Percentiles rank a stretch among this genome's conserved stretches.
Conservation (phyloP, 2,888 invertebrate species). For the Sussaba pulchella region DNA sequence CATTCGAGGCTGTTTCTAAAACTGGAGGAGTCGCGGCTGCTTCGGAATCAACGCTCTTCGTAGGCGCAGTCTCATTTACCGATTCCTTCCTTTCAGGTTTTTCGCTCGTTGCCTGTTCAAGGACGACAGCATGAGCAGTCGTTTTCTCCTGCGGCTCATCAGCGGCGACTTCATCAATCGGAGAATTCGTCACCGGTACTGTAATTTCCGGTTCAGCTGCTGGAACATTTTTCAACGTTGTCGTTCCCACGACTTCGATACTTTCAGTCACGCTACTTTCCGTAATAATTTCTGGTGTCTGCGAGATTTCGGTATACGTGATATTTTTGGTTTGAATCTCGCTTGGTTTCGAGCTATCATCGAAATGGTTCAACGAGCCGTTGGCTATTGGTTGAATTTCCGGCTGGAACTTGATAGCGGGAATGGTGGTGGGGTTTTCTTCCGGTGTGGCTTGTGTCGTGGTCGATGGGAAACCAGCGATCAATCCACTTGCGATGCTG, state of each 20-base stretch:
- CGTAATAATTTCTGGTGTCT: not conserved
- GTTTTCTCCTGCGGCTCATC: constrained; percentile 13
- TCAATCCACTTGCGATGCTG: constrained; percentile 76
- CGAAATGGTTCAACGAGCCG: constrained; percentile 12
- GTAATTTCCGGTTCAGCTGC: constrained; percentile 3
- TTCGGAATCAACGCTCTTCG: constrained; percentile 13
- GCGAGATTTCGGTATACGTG: not conserved
- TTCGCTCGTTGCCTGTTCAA: constrained; percentile 2
- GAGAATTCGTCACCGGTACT: not conserved
- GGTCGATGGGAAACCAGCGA: constrained; percentile 76
- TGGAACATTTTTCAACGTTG: constrained; percentile 7
- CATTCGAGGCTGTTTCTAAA: not conserved
- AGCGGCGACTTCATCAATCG: not conserved
- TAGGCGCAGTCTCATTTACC: constrained; percentile 5
- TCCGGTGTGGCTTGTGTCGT: constrained; percentile 35
- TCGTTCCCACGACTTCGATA: constrained; percentile 18
- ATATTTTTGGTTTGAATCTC: constrained; percentile 8
- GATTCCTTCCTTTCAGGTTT: constrained; percentile 27
- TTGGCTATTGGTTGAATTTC: constrained; percentile 35
- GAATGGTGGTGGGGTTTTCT: not conserved
- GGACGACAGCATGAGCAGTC: constrained; percentile 2
- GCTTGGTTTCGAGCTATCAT: constrained; percentile 10
- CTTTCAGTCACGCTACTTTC: constrained; percentile 14
- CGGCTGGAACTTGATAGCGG: constrained; percentile 31
- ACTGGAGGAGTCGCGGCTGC: constrained; percentile 22